Base-by-base conservation (phyloP, 2,888 invertebrate species). In the Drosophila setosimentum region DNA sequence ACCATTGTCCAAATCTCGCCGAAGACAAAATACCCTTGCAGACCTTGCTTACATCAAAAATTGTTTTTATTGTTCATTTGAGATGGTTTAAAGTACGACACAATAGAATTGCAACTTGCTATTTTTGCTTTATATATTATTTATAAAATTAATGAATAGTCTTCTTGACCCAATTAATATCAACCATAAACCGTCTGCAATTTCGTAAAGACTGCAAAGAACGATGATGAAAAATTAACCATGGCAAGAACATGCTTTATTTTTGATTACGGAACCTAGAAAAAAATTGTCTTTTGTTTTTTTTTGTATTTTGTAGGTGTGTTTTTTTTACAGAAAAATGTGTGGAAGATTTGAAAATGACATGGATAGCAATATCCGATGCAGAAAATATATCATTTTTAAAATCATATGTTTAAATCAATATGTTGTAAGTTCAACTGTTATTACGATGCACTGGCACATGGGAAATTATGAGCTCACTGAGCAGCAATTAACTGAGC, bases 401-500 rank as follows among this genome's bases (percentile, higher is more conserved):
- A 21, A 42, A 42, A 21, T 13, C 3, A 21, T 21, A n/a, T n/a
- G n/a, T n/a, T n/a, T n/a, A n/a, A n/a, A n/a, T n/a, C n/a, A n/a
- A n/a, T n/a, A n/a, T n/a, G n/a, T n/a, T n/a, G n/a, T n/a, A n/a
- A n/a, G n/a, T n/a, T n/a, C n/a, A n/a, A n/a, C n/a, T n/a, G n/a
- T n/a, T n/a, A n/a, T n/a, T n/a, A n/a, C n/a, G n/a, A n/a, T n/a
- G n/a, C n/a, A n/a, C n/a, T n/a, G n/a, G n/a, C n/a, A n/a, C n/a
- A n/a, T n/a, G n/a, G n/a, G n/a, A n/a, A n/a, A n/a, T n/a, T n/a
- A n/a, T 73, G 0, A 78, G 79, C 51, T 89, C 87, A 6, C 71
- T 91, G 3, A 57, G 3, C 80, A 85, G 4, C 79, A 80, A 10
- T 21, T 88, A 90, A 81, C 33, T 69, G 21, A 87, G 89, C 37